Evolutionary conservation across 2,113 vertebrate genomes (phyloP).

Genomic region (Pogona vitticeps): DNA sequence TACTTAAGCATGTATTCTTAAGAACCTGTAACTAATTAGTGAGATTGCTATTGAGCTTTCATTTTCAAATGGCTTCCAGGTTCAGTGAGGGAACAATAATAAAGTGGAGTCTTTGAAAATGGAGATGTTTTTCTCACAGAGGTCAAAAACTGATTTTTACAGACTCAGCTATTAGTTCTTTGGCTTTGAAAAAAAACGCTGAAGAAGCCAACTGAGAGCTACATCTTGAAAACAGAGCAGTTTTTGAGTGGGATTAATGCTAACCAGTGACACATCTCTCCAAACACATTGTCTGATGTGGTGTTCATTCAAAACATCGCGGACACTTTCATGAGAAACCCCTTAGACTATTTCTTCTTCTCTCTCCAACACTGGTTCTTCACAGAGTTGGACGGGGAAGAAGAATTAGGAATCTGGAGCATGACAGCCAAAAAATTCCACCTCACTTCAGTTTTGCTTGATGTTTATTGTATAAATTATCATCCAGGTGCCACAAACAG

Average conservation of each 20-base stretch:
- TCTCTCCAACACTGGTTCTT: neutral
- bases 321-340: neutral
- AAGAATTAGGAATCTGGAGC: conserved; percentile 6
- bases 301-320: neutral
- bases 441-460: conserved; percentile 16
- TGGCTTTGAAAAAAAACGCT: neutral
- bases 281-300: conserved; percentile 11
- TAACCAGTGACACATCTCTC: neutral
- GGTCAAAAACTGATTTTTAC: neutral
- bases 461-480: conserved; percentile 45
- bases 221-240: neutral
- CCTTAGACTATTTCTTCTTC: conserved; percentile 10
- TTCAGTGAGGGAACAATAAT: conserved; percentile 54
- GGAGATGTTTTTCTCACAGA: conserved; percentile 37
- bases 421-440: conserved; percentile 16
- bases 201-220: neutral
- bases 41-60: conserved; percentile 56
- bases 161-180: neutral
- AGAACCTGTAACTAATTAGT: conserved; percentile 57
- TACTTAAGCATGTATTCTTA: conserved; percentile 36
- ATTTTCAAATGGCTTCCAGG: conserved; percentile 55
- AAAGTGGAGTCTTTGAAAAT: conserved; percentile 48
- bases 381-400: too few relatives aligned
- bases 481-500: conserved; percentile 17
- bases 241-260: neutral